Evolutionary conservation across 2,888 invertebrate genomes (phyloP), one percentile per base, ranked within the genome.

Genomic region (Agrotis segetum): DNA sequence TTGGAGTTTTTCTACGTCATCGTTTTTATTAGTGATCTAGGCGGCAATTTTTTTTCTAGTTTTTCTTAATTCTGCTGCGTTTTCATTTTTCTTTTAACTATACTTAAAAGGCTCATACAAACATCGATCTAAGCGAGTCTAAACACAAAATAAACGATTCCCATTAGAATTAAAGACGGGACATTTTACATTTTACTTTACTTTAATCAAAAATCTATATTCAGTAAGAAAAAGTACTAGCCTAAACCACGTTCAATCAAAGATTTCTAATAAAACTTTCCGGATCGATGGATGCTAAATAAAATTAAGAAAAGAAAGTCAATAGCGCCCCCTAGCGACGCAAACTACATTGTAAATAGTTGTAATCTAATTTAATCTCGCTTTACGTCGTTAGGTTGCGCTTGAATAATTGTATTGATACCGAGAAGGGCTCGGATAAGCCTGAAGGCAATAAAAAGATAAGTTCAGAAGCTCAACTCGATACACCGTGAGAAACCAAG

Each of bases 401-500:
- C 76, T 74, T 83, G 70, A 85, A 74, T 85, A 77, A 82, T 84
- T 66, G 72, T 73, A 73, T 77, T 84, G 77, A 79, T 84, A 85
- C 74, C 21, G 49, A 46, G 70, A 74, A 74, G 49, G 64, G 52
- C 55, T 60, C 16, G 29, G 61, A 72, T 71, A 62, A 70, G 58
- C 69, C 77, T 62, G 17, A 52, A 59, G 72, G 60, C 21, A 58
- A 19, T 6, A 44, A 17, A 40, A 24, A 50, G 1, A 17, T 24
- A 40, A 1, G 2, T 19, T 6, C 29, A 71, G 53, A 44, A 44
- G 40, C 9, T 2, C 14, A 17, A 3, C 34, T 17, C 9, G 6
- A 17, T 24, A n/a, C 3, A 34, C 16, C 21, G 6, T 19, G 29
- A 13, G 16, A 6, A 21, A 21, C 7, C 53, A 46, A 14, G 7